Evolutionary conservation across 2,888 invertebrate species (phyloP), one percentile per base, ranked within the genome.

Genomic region (Caenorhabditis angaria): DNA sequence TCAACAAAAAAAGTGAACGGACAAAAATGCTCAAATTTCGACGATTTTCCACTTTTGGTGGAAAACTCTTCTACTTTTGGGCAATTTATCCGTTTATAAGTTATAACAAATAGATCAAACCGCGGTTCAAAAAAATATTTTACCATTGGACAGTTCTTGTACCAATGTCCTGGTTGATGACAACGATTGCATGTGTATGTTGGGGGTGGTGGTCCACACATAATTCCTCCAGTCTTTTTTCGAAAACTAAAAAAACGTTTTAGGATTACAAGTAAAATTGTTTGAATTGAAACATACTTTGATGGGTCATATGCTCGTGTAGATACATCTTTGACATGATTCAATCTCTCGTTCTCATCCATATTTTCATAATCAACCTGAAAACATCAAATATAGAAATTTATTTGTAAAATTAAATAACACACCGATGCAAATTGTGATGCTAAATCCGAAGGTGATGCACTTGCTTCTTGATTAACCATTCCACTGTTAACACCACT

Each of bases 261-360:
- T n/a, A 76, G 54, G 48, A n/a, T n/a, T n/a, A n/a, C n/a, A 60
- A 59, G 20, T 29, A 58, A 27, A 12, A 54, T 54, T n/a, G n/a
- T n/a, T 32, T 4, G 4, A 58, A 47, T 58, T 41, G 3, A 12
- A 14, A 41, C 41, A 14, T 12, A 97, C 95, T 95, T 95, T 89
- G 94, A 93, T 76, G 95, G 94, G 89, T 96, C 95, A 90, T 97
- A 99, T 88, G 96, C 96, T 88, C 93, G 93, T 35, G 96, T 95
- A 32, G 97, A 95, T 88, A 97, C 96, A 77, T 93, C 92, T 92
- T 97, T 96, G 94, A 97, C 96, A 75, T 95, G 95, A 88, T 93
- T 93, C 85, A 99, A 95, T 90, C 97, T 97, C 88, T 99, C 97
- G 88, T 95, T 95, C 90, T 99, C 99, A 61, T 94, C 93, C 76